Conservation (phyloP, 2,888 invertebrate genomes). For the Eumerus sabulonum region DNA sequence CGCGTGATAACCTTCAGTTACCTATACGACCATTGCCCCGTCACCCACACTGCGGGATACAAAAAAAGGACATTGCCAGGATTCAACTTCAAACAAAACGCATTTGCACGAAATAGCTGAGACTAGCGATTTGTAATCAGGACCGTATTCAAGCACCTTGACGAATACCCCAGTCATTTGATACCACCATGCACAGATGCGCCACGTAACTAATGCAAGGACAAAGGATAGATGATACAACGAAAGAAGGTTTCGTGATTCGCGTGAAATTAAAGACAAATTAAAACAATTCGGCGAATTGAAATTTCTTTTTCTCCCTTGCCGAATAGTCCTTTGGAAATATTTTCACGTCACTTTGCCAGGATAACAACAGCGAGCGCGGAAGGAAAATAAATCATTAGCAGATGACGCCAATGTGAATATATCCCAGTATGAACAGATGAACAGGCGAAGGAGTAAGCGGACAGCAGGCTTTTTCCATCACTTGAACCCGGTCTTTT, state of each 20-base stretch:
- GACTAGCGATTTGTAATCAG: conserved; percentile 16
- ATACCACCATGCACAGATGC: too few species aligned
- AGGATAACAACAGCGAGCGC: conserved; percentile 38
- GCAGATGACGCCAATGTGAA: conserved; percentile 51
- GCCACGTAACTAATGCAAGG: conserved; percentile 19
- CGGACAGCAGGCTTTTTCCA: conserved; percentile 26
- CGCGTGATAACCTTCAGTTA: conserved; percentile 62
- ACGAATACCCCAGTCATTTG: conserved; percentile 43
- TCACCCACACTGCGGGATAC: conserved; percentile 20
- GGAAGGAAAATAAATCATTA: conserved; percentile 50
- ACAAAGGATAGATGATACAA: conserved; percentile 13
- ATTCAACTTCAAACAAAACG: conserved; percentile 16
- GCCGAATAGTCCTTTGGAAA: conserved; percentile 1
- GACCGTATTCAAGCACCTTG: conserved; percentile 56
- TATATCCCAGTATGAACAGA: conserved; percentile 18
- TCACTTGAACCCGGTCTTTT: conserved; percentile 51
- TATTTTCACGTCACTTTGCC: conserved; percentile 45
- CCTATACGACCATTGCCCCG: conserved; percentile 45
- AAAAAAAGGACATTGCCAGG: conserved; percentile 6
- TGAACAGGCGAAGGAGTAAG: too few species aligned
- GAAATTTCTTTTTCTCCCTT: conserved; percentile 37
- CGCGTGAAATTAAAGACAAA: conserved; percentile 60
- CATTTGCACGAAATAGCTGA: conserved; percentile 17
- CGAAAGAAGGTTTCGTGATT: conserved; percentile 48
- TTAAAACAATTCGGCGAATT: conserved; percentile 46